Conservation (phyloP, 2,113 vertebrate genomes). For the Mugil cephalus region DNA sequence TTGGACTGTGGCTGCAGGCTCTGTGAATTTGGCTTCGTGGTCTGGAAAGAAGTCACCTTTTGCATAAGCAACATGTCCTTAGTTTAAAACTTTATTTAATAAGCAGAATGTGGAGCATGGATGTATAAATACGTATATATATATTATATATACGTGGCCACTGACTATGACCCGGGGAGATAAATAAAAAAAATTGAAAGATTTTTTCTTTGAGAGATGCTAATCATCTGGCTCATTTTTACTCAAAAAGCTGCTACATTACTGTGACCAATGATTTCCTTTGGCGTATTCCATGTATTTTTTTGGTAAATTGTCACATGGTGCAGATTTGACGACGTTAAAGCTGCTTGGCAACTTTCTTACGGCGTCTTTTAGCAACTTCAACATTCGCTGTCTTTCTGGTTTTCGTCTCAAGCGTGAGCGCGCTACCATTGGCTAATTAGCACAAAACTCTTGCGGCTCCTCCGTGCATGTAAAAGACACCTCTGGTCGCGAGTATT, state of each 20-base stretch:
- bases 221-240: too few relatives aligned
- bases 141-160: not conserved
- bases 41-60: conserved; percentile 31
- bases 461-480: not conserved
- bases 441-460: not conserved
- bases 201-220: too few relatives aligned
- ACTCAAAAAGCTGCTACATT: too few relatives aligned
- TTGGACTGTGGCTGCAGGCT: conserved; percentile 43
- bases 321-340: too few relatives aligned
- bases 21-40: conserved; percentile 32
- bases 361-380: not conserved
- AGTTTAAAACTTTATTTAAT: conserved; percentile 2
- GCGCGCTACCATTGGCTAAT: not conserved
- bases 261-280: too few relatives aligned
- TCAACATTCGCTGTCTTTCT: not conserved
- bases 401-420: not conserved
- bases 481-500: not conserved
- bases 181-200: too few relatives aligned
- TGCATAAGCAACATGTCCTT: conserved; percentile 22
- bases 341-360: too few relatives aligned
- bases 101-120: not conserved
- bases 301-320: too few relatives aligned
- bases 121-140: not conserved
- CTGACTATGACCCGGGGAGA: too few relatives aligned
- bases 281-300: too few relatives aligned